Base-by-base conservation (phyloP, 2,888 invertebrate species). In the Standfussiana lucernea region DNA sequence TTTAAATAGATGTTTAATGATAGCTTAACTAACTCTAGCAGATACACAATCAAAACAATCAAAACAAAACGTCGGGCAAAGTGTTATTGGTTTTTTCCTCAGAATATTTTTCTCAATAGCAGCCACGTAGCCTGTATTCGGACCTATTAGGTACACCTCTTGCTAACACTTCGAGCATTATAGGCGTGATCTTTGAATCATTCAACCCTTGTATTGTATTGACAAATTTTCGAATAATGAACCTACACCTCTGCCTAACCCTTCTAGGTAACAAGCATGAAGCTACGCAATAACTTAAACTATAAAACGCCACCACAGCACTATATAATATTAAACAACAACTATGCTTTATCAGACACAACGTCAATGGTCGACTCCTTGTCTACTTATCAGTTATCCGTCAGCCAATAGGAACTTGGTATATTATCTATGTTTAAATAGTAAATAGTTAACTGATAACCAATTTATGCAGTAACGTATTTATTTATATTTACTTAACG, bases 401-500 rank as follows among this genome's bases (percentile, higher is more conserved):
- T 5, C 45, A 24, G 4, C 80, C 80, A 81, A 81, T 81, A 45
- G 72, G 32, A 13, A 64, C 1, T 3, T 1, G 15, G 0, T 28
- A 24, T 13, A 42, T n/a, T 78, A 83, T 81, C 83, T 83, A 64
- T 72, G 72, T 72, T 78, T 56, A 50, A 78, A 81, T 81, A 81
- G 80, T 81, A 78, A 83, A 80, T 80, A 80, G 80, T 77, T 21
- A 35, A 70, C 18, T 71, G 80, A 77, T 83, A 80, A 47, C 28
- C 24, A 66, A 83, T 82, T 77, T 80, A 65, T 64, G 56, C 47
- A 37, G 45, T 53, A 10, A 64, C 40, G 13, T 79, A 64, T 61
- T 53, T 79, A 64, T 35, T 53, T 35, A 21, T 35, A 66, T 80
- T 79, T 67, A 53, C 50, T 50, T 64, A 42, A 64, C 21, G 50